Evolutionary conservation across 2,888 invertebrate species (phyloP).

Genomic region (Xestia ashworthii): DNA sequence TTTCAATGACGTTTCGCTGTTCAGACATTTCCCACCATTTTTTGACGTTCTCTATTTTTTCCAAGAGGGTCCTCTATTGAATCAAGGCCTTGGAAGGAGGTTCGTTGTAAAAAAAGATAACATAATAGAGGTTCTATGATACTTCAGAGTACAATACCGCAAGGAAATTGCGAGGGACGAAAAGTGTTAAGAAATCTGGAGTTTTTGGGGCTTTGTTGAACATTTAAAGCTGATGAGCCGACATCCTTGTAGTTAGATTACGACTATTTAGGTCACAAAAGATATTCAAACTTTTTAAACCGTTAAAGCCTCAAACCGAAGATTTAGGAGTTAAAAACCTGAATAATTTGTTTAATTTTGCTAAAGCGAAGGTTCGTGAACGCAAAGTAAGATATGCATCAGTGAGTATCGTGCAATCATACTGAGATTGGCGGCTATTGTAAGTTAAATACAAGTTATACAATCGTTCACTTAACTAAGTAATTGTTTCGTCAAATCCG

Average conservation of each 20-base stretch:
- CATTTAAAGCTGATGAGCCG: conserved; percentile 20
- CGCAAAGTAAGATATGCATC: conserved; percentile 47
- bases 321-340: background rate
- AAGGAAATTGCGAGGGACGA: conserved; percentile 13
- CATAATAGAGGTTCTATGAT: conserved; percentile 39
- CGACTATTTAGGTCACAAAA: conserved; percentile 19
- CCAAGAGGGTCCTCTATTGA: conserved; percentile 21
- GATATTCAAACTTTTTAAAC: conserved; percentile 7
- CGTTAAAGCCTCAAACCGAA: background rate
- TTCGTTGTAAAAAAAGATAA: conserved; percentile 41
- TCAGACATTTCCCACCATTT: conserved; percentile 8
- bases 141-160: conserved; percentile 33
- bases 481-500: conserved; percentile 20
- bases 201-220: conserved; percentile 18
- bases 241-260: conserved; percentile 11
- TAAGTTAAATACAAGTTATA: conserved; percentile 28
- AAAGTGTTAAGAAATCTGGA: conserved; percentile 19
- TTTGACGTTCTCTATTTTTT: conserved; percentile 7
- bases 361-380: conserved; percentile 26
- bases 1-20: conserved; percentile 6
- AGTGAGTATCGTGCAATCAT: conserved; percentile 35
- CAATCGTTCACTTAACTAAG: conserved; percentile 16
- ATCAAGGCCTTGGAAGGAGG: conserved; percentile 35
- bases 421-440: conserved; percentile 39
- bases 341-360: conserved; percentile 26